phyloP scores from a whole-genome alignment of 2,113 vertebrate species.

The Ictidomys tridecemlineatus region DNA sequence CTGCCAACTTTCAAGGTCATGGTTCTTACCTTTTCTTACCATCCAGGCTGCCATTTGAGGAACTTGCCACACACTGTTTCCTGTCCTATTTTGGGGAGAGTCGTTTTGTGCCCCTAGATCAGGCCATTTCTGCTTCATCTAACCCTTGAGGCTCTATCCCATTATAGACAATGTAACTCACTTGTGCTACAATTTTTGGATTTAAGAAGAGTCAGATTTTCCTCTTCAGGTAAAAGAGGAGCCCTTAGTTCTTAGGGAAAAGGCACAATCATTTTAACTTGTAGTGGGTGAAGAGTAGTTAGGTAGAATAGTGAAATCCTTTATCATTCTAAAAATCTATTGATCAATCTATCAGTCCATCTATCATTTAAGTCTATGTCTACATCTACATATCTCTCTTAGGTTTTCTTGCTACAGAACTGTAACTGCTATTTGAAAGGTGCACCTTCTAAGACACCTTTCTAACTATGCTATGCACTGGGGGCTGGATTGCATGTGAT shows the following conservation, averaged over 20 bases:
- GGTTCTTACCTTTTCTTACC: background rate
- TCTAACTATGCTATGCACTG: background rate
- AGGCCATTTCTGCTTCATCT: background rate
- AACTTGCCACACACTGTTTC: background rate
- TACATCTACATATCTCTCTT: background rate
- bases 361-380: background rate
- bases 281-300: background rate
- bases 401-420: background rate
- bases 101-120: background rate
- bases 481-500: background rate
- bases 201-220: background rate
- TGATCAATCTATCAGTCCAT: background rate
- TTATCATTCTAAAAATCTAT: conserved; percentile 6
- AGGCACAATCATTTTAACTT: background rate
- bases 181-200: background rate
- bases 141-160: background rate
- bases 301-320: background rate
- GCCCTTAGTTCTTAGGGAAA: conserved; percentile 8
- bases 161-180: background rate
- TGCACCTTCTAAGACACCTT: background rate
- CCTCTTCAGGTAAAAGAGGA: background rate
- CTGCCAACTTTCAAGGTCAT: background rate
- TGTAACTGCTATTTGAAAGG: background rate
- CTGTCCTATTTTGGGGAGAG: background rate
- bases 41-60: background rate